Evolutionary conservation across 2,797 vertebrate genomes (phyloP).

Genomic region (Poecilia velifera): DNA sequence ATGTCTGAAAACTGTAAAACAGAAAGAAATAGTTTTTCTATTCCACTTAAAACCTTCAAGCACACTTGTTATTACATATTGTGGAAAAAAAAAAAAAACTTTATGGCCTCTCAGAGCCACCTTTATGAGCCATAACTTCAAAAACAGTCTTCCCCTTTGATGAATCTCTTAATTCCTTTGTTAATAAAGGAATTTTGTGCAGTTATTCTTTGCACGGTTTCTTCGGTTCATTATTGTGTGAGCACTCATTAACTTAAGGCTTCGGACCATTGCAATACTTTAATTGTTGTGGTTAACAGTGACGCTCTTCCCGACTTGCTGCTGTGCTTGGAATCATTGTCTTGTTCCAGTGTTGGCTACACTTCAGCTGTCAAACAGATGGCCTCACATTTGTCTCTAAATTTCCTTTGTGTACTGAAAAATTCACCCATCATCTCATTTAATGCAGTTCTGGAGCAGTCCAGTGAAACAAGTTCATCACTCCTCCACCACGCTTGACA

Average conservation of each 20-base stretch:
- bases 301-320: neutral
- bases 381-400: neutral
- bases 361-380: constrained; percentile 1
- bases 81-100: no score
- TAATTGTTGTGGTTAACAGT: neutral
- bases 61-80: neutral
- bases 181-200: neutral
- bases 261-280: neutral
- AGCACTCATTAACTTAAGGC: neutral
- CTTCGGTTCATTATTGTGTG: constrained; percentile 1
- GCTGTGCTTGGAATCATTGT: neutral
- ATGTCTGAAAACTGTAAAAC: neutral
- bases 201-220: neutral
- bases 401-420: neutral
- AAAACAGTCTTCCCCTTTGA: neutral
- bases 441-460: neutral
- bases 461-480: neutral
- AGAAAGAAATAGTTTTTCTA: neutral
- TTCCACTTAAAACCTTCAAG: neutral
- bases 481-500: neutral
- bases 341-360: neutral
- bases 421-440: neutral
- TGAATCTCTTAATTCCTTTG: neutral
- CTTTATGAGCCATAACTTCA: neutral
- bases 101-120: no score